Evolutionary conservation across 2,888 invertebrate species (phyloP), one percentile per base, ranked within the genome.

Genomic region (Stenolophus ochropezus): DNA sequence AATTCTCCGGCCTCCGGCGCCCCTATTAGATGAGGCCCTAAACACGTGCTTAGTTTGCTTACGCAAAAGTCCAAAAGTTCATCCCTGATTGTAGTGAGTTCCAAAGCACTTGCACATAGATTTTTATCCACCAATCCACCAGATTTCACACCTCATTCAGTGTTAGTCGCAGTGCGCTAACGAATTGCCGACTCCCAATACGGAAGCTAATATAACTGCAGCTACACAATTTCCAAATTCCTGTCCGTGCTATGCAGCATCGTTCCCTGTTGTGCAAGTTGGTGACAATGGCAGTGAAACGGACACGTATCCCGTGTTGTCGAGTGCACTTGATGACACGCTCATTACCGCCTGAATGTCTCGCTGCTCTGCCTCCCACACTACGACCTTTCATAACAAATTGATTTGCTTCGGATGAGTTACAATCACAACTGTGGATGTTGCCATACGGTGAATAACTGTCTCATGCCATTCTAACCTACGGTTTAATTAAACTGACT

Each of bases 331-430:
- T 49, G 58, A 77, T 77, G 77, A 77, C 53, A 75, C 58, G 42
- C 23, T 77, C 18, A 77, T 77, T 77, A 77, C 27, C 47, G 58
- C 20, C 20, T 20, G 56, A 33, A 77, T 77, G 56, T 42, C 33
- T 42, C 33, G 5, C 58, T 77, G 77, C 77, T 47, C 61, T 58
- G 42, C 20, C 56, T 42, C 33, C 33, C 6, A 51, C 56, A 53
- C 56, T 8, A 8, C 53, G 75, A 76, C 75, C 75, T 76, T 76
- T 76, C 51, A 56, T 76, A 76, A 76, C 33, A 25, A 76, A 76
- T 76, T 76, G 75, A 76, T 76, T 76, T 51, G 25, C 25, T 76
- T 53, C 27, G 75, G 33, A 42, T 42, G 33, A 42, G 8, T 42
- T 42, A 42, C 33, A 42, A 11, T 42, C 8, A 42, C 33, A 42